Evolutionary conservation across 1,140 invertebrate species (phyloP).

Genomic region (Calephelis virginiensis): DNA sequence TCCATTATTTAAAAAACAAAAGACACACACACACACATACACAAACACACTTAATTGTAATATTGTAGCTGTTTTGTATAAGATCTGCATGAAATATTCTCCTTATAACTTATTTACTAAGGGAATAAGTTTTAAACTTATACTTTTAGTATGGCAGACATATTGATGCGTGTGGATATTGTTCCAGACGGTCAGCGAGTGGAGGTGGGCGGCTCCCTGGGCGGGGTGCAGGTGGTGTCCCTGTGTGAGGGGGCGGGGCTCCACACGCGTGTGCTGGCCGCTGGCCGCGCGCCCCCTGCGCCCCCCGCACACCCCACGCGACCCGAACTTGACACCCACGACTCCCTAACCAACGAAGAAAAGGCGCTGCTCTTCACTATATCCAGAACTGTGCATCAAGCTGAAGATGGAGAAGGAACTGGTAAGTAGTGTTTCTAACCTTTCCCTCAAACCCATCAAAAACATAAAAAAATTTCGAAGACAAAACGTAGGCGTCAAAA

Average conservation of each 20-base stretch:
- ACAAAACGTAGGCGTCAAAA: too few species aligned
- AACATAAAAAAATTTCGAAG: too few species aligned
- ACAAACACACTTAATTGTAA: too few species aligned
- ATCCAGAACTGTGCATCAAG: conserved; percentile 63
- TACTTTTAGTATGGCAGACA: too few species aligned
- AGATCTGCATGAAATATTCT: too few species aligned
- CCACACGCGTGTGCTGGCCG: conserved; percentile 91
- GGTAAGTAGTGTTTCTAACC: conserved; percentile 27
- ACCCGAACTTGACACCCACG: conserved; percentile 15
- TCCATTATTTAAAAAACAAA: too few species aligned
- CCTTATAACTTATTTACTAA: too few species aligned
- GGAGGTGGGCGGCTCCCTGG: conserved; percentile 89
- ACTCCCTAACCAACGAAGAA: conserved; percentile 45
- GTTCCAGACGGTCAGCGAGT: conserved; percentile 77
- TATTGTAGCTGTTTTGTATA: too few species aligned
- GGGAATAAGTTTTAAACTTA: too few species aligned
- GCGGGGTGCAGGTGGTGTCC: conserved; percentile 94
- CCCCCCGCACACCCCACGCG: conserved; percentile 60
- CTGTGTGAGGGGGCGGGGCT: conserved; percentile 90
- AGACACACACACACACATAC: too few species aligned
- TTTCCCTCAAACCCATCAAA: too few species aligned
- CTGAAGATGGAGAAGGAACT: conserved; percentile 35
- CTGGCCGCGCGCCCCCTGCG: conserved; percentile 81
- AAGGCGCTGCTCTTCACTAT: conserved; percentile 84
- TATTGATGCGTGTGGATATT: background rate